Base-by-base conservation (phyloP, 2,113 vertebrate genomes). In the Pao palembangensis region DNA sequence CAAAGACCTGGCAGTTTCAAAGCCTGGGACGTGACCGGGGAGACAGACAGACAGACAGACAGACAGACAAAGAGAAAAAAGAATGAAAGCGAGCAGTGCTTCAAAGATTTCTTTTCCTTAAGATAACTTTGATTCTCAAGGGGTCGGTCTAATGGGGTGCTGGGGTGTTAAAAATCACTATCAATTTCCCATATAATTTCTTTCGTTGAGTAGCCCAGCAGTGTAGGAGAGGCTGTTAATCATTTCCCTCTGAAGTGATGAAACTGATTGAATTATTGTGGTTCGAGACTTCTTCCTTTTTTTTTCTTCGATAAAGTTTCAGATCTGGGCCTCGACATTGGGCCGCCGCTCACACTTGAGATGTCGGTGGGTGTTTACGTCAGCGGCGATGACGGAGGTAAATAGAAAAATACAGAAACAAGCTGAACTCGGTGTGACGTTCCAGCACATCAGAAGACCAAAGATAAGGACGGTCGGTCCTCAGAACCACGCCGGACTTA, bases 1-100 rank as follows among this genome's bases (percentile, higher is more conserved):
- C 21, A 99, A 94, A 54, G 97, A 95, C 78, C 93, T 94, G 3
- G 96, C 95, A 0, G 95, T 96, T 85, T 99, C 97, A 69, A 98
- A 96, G 75, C 97, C 97, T 99, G 63, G 1, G 55, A 80, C 46
- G 51, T 1, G 46, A 51, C 28, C n/a, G 38, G 34, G 8, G 34
- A 63, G 57, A 56, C 17, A 53, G 58, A 56, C 28, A 59, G 48
- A 50, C 20, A 62, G 49, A 49, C 47, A 67, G 43, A 73, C 21
- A 78, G 34, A 49, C 41, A 58, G 75, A 58, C 17, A 65, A 44
- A 55, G 58, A 74, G 50, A 67, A 28, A n/a, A 53, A 18, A 59
- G 58, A 67, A 58, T 71, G 31, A 59, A 64, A 44, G 49, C 79
- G 72, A 90, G 78, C 44, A 81, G 61, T 20, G 41, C 63, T 89